Percentiles rank a stretch among this genome's conserved stretches.
Conservation (phyloP, 2,797 vertebrate genomes). For the Scarus forsteni region DNA sequence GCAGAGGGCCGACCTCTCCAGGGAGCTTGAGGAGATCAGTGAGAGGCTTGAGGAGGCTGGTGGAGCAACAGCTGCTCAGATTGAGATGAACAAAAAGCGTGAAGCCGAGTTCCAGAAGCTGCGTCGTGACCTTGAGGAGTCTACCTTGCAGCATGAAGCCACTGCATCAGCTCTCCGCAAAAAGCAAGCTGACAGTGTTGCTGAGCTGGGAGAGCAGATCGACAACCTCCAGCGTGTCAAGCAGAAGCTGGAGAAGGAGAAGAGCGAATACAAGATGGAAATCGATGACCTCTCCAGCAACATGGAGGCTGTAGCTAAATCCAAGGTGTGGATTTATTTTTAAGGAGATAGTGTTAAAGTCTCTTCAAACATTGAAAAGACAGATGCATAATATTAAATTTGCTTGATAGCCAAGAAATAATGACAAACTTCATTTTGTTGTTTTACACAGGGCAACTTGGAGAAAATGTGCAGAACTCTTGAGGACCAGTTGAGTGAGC, state of each 20-base stretch:
- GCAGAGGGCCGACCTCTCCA: neutral
- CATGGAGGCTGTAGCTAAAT: conserved; percentile 86
- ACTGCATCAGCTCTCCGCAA: conserved; percentile 1
- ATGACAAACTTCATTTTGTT: neutral
- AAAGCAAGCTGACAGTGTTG: conserved; percentile 82
- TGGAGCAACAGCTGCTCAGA: conserved; percentile 3
- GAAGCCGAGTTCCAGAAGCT: conserved; percentile 2
- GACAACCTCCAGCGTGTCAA: conserved; percentile 89
- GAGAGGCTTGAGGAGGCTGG: conserved; percentile 3
- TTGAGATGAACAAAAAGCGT: conserved; percentile 3
- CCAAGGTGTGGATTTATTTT: conserved; percentile 17
- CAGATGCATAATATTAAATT: conserved; percentile 51
- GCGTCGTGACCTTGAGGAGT: neutral
- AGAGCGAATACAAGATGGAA: conserved; percentile 91
- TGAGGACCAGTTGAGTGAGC: conserved; percentile 88
- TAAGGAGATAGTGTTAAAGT: too few species aligned
- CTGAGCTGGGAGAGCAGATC: conserved; percentile 79
- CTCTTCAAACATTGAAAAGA: neutral
- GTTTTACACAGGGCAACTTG: conserved; percentile 82
- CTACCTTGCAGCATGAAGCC: neutral
- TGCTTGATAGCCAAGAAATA: too few species aligned
- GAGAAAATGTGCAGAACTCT: conserved; percentile 87
- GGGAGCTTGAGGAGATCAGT: conserved; percentile 2
- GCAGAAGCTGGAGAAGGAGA: conserved; percentile 91
- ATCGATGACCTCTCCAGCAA: conserved; percentile 87